Percentiles rank a stretch among this genome's conserved stretches.
These are phyloP conservation scores for Stichodactyla mertensii DNA, from an alignment of 64 coral and sea anemone species.

Conservation along the genomic window DNA sequence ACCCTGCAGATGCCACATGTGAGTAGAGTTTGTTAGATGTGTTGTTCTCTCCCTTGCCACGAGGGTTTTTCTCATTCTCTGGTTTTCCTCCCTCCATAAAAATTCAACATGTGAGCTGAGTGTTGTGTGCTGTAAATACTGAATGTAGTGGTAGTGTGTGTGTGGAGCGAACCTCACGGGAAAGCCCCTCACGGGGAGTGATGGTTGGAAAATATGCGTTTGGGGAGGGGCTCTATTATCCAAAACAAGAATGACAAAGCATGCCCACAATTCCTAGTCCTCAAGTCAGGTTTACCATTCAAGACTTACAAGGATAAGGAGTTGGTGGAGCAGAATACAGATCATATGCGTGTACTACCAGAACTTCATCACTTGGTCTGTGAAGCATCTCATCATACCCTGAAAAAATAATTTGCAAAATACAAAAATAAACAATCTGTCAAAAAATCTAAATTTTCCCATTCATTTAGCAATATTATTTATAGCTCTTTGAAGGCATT, in stretches of 20 bases:
- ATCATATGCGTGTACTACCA: constrained; percentile 63
- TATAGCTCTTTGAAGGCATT: background rate
- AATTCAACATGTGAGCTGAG: no score
- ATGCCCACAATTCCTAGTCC: no score
- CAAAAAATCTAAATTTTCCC: background rate
- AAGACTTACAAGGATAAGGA: constrained; percentile 61
- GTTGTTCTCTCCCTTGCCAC: no score
- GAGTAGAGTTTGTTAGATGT: no score
- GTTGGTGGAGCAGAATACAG: constrained; percentile 38
- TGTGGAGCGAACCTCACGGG: no score
- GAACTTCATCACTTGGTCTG: constrained; percentile 38
- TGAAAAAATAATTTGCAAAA: constrained; percentile 6
- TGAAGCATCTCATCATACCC: constrained; percentile 58
- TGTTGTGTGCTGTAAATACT: no score
- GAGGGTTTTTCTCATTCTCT: no score
- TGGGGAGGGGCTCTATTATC: background rate
- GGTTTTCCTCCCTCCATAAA: no score
- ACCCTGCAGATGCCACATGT: no score
- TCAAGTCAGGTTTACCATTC: background rate
- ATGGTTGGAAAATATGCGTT: no score
- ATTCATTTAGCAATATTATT: background rate
- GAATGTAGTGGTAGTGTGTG: no score
- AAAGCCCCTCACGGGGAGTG: no score
- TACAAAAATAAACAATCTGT: background rate
- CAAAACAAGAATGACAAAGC: background rate